phyloP scores from a whole-genome alignment of 92 coral and sea anemone species.

The Muricea muricata region DNA sequence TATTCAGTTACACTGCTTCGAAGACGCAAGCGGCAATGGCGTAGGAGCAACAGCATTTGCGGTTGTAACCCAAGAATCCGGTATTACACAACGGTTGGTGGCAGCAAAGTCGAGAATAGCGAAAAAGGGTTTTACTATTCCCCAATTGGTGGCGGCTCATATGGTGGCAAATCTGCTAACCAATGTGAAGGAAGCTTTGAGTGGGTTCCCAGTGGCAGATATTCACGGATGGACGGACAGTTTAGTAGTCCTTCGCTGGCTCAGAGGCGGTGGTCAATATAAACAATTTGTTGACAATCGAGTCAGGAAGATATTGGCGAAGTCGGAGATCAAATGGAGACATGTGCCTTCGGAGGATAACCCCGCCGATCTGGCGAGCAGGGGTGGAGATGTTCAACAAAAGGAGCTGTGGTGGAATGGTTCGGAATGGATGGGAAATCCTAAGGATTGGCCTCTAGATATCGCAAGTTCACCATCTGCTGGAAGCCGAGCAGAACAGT shows the following conservation, averaged over 20 bases:
- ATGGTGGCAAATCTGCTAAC: neutral
- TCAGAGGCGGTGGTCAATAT: neutral
- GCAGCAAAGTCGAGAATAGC: slow-evolving; percentile 1
- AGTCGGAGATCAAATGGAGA: slow-evolving; percentile 52
- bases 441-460: slow-evolving; percentile 34
- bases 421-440: slow-evolving; percentile 27
- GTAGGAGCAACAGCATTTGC: neutral
- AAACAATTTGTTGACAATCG: slow-evolving; percentile 23
- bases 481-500: slow-evolving; percentile 45
- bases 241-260: slow-evolving; percentile 17
- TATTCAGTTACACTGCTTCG: neutral
- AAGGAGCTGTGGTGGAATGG: slow-evolving; percentile 35
- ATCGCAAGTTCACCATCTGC: slow-evolving; percentile 30
- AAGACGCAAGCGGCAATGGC: neutral
- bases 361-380: slow-evolving; percentile 62
- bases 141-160: slow-evolving; percentile 29
- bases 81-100: neutral
- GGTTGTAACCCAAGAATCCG: neutral
- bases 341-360: slow-evolving; percentile 50
- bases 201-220: neutral
- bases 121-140: slow-evolving; percentile 24
- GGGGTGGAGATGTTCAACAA: slow-evolving; percentile 55
- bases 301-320: slow-evolving; percentile 8
- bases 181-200: neutral
- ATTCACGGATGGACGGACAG: slow-evolving; percentile 30